A percentile compares a stretch with the other conserved stretches of the same genome.
Evolutionary conservation across 1,140 invertebrate genomes (phyloP).

Genomic region (Gryllus bimaculatus): DNA sequence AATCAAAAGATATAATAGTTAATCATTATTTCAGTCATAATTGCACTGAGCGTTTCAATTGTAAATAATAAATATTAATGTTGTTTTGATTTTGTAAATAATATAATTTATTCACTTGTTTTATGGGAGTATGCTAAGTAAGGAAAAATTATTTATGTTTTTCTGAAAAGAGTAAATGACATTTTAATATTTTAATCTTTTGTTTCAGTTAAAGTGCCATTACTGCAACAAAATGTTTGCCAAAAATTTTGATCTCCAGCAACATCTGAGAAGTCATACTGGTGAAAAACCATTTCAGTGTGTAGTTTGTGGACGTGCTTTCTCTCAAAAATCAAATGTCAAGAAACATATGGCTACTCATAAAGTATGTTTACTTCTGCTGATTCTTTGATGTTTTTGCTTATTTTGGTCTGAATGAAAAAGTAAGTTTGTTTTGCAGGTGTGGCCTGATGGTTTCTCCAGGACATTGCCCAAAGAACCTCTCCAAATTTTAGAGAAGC

Average conservation of each 20-base stretch:
- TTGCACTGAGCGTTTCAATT: too few relatives aligned
- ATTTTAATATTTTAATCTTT: too few relatives aligned
- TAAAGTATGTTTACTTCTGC: slow-evolving; percentile 38
- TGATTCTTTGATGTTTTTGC: background rate
- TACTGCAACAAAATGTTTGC: slow-evolving; percentile 44
- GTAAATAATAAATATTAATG: too few relatives aligned
- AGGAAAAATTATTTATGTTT: too few relatives aligned
- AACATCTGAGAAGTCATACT: slow-evolving; percentile 47
- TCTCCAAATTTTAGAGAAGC: background rate
- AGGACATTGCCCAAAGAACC: slow-evolving; percentile 22
- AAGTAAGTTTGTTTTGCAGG: slow-evolving; percentile 15
- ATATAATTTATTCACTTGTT: too few relatives aligned
- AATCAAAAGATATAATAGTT: too few relatives aligned
- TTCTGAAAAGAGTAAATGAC: too few relatives aligned
- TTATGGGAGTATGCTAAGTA: too few relatives aligned
- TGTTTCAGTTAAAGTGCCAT: slow-evolving; percentile 36
- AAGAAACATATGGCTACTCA: slow-evolving; percentile 60
- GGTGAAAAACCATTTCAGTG: slow-evolving; percentile 54
- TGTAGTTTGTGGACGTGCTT: slow-evolving; percentile 49
- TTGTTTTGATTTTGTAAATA: too few relatives aligned
- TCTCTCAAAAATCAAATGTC: slow-evolving; percentile 55
- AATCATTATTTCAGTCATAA: too few relatives aligned
- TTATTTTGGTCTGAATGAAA: background rate
- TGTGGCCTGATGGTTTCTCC: slow-evolving; percentile 22
- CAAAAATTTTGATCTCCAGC: slow-evolving; percentile 44